Conservation (phyloP, 2,888 invertebrate genomes). For the Merodon equestris region DNA sequence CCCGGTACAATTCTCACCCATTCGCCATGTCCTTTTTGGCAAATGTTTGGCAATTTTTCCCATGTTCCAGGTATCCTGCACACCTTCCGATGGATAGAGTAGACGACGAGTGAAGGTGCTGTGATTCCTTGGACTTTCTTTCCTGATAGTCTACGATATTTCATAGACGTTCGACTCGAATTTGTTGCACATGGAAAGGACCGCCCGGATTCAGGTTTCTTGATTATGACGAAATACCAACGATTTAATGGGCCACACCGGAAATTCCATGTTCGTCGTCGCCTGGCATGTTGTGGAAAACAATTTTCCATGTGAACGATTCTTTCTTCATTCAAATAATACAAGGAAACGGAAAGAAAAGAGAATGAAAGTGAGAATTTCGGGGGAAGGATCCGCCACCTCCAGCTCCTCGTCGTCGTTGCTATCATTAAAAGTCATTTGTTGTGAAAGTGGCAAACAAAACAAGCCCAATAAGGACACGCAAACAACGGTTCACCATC, state of each 20-base stretch:
- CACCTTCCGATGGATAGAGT: slow-evolving; percentile 1
- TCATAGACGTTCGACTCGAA: slow-evolving; percentile 39
- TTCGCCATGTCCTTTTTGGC: slow-evolving; percentile 31
- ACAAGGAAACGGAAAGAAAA: background rate
- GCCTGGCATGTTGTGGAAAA: slow-evolving; percentile 28
- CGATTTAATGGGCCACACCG: slow-evolving; percentile 65
- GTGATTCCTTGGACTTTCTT: background rate
- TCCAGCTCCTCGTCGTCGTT: no score
- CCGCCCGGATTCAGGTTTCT: slow-evolving; percentile 26
- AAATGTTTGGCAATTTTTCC: slow-evolving; percentile 60
- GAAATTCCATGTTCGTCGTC: slow-evolving; percentile 55
- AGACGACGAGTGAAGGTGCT: slow-evolving; percentile 40
- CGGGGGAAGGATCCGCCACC: background rate
- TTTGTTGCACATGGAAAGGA: background rate
- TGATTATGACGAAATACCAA: slow-evolving; percentile 66
- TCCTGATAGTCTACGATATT: slow-evolving; percentile 18
- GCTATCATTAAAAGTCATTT: slow-evolving; percentile 56
- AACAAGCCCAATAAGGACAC: slow-evolving; percentile 9
- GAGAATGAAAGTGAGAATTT: slow-evolving; percentile 41
- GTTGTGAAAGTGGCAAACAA: slow-evolving; percentile 7
- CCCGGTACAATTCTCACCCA: slow-evolving; percentile 49
- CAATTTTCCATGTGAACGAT: slow-evolving; percentile 61
- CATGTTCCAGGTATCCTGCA: slow-evolving; percentile 16
- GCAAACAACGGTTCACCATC: slow-evolving; percentile 3
- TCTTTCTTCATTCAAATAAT: slow-evolving; percentile 25